Conservation (phyloP, 1,140 invertebrate genomes). For the Atta cephalotes region DNA sequence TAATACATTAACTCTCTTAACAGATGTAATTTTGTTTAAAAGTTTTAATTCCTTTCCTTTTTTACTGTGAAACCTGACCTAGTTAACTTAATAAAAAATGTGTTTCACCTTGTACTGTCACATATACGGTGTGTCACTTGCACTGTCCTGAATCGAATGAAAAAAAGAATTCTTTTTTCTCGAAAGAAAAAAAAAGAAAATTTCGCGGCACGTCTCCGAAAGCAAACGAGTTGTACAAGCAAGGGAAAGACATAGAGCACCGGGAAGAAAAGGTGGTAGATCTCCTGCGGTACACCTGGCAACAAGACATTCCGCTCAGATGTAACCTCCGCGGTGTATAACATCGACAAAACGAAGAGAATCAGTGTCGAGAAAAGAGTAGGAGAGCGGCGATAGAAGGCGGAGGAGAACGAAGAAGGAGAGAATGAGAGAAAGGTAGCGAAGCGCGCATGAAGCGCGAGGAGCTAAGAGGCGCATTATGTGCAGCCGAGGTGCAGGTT, state of each 20-base stretch:
- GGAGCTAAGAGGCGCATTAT: constrained; percentile 69
- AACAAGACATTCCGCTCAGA: constrained; percentile 73
- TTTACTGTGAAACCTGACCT: background rate
- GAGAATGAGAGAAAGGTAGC: constrained; percentile 68
- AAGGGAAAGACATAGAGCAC: background rate
- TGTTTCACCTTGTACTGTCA: background rate
- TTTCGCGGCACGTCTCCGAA: background rate
- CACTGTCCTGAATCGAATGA: background rate
- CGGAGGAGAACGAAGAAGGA: constrained; percentile 7
- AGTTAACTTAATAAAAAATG: background rate
- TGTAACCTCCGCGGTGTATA: constrained; percentile 70
- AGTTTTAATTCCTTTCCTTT: background rate
- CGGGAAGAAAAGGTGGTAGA: constrained; percentile 5
- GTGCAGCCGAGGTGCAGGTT: constrained; percentile 70
- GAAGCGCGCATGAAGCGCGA: constrained; percentile 53
- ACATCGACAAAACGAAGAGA: constrained; percentile 72
- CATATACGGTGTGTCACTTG: background rate
- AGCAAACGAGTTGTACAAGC: constrained; percentile 25
- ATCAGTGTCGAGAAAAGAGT: constrained; percentile 50
- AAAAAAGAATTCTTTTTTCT: background rate
- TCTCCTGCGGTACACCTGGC: constrained; percentile 70
- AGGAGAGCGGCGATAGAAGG: constrained; percentile 19
- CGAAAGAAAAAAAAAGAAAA: too few relatives aligned
- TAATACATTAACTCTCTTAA: background rate
- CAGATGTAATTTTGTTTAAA: background rate